Conservation (phyloP, 2,797 vertebrate species). For the Diplodus sargus region DNA sequence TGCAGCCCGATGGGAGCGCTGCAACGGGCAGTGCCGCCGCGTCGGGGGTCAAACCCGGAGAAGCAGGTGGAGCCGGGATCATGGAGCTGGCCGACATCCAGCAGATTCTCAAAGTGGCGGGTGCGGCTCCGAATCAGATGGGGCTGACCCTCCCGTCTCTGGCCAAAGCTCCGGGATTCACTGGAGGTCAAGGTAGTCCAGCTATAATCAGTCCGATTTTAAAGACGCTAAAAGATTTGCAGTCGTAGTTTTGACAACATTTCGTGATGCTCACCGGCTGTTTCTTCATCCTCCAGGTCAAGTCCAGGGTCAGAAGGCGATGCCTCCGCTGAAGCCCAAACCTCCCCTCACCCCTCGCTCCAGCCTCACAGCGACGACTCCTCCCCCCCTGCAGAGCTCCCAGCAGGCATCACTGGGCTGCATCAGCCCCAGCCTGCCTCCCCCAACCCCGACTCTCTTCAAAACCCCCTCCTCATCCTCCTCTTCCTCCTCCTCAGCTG, state of each 20-base stretch:
- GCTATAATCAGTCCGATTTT: neutral
- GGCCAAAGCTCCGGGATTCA: conserved; percentile 75
- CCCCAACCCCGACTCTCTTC: conserved; percentile 84
- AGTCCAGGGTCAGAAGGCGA: conserved; percentile 88
- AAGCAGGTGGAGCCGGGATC: conserved; percentile 78
- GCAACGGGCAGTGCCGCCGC: conserved; percentile 35
- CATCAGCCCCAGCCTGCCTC: conserved; percentile 93
- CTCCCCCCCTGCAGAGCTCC: conserved; percentile 91
- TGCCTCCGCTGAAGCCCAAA: conserved; percentile 95
- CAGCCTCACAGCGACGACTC: conserved; percentile 90
- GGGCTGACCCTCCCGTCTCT: conserved; percentile 88
- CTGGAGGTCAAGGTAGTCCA: conserved; percentile 59
- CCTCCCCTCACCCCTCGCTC: conserved; percentile 92
- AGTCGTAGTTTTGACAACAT: neutral
- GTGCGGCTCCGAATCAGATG: conserved; percentile 88
- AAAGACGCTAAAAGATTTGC: no score
- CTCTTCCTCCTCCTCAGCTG: conserved; percentile 68
- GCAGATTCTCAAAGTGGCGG: conserved; percentile 95
- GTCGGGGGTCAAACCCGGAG: conserved; percentile 90
- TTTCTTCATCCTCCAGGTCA: conserved; percentile 79
- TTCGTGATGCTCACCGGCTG: neutral
- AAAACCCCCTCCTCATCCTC: conserved; percentile 83
- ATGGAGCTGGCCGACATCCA: conserved; percentile 95
- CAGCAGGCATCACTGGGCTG: conserved; percentile 95
- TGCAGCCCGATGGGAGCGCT: conserved; percentile 89